These are phyloP conservation scores for Gobio occitaniae DNA, from an alignment of 2,797 vertebrate genomes.

Conservation along the genomic window DNA sequence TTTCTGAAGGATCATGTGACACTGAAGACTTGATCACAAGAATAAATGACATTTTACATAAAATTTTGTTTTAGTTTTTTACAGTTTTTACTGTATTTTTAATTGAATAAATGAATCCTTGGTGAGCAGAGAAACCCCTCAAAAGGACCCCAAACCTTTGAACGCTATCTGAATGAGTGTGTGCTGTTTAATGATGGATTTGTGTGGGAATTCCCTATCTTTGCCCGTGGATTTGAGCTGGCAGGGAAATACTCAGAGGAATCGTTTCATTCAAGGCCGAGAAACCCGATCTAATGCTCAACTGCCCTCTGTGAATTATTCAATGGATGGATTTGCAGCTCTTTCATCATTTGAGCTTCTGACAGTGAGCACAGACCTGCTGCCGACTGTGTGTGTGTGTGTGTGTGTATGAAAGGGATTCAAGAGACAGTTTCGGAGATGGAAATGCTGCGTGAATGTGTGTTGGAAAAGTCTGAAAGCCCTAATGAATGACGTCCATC, in stretches of 20 bases:
- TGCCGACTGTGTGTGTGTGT: slow-evolving; percentile 5
- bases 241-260: neutral
- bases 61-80: neutral
- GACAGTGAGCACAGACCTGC: neutral
- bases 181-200: neutral
- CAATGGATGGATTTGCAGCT: slow-evolving; percentile 7
- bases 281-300: neutral
- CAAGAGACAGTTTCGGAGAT: slow-evolving; percentile 4
- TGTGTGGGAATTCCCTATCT: slow-evolving; percentile 22
- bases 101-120: neutral
- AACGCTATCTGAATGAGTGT: neutral
- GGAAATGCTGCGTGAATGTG: neutral
- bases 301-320: slow-evolving; percentile 36
- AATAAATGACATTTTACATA: neutral
- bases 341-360: slow-evolving; percentile 36
- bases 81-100: neutral
- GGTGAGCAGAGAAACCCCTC: neutral
- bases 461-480: slow-evolving; percentile 9
- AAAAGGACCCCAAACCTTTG: neutral
- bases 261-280: slow-evolving; percentile 6
- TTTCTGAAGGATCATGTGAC: neutral
- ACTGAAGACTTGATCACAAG: neutral
- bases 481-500: slow-evolving; percentile 22
- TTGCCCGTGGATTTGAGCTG: neutral
- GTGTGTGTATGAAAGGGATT: neutral